A percentile compares a stretch with the other conserved stretches of the same genome.
These are phyloP conservation scores for Sebastiscus tertius DNA, from an alignment of 2,797 vertebrate genomes.

Conservation along the genomic window DNA sequence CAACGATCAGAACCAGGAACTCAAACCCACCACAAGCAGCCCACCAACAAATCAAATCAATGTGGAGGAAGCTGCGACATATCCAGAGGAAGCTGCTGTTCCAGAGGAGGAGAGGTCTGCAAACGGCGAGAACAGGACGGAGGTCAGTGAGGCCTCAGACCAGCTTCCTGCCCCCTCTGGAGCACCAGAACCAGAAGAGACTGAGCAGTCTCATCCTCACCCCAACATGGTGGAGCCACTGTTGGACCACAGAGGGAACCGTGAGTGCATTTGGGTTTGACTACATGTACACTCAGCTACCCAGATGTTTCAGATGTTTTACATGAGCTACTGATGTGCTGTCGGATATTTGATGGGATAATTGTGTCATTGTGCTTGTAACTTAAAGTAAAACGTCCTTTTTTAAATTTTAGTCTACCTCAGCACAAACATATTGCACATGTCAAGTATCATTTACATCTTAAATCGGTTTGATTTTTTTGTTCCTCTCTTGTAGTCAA, in stretches of 20 bases:
- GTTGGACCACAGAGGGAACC: conserved; percentile 28
- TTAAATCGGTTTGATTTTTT: neutral
- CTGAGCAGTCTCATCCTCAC: neutral
- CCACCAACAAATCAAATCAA: neutral
- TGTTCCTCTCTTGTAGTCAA: conserved; percentile 34
- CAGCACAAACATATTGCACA: neutral
- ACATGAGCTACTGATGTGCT: neutral
- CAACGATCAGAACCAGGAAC: neutral
- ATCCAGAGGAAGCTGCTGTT: neutral
- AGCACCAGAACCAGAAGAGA: neutral
- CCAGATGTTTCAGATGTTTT: neutral
- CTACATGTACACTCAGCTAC: neutral
- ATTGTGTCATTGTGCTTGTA: too few species aligned
- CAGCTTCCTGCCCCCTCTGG: neutral
- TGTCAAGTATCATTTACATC: fast-evolving
- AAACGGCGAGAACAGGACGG: neutral
- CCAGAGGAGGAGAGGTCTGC: neutral
- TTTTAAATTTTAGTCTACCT: too few species aligned
- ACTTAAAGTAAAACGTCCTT: neutral
- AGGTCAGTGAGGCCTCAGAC: neutral
- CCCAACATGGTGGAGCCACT: conserved; percentile 50
- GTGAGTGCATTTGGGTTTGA: conserved; percentile 41
- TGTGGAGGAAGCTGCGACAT: neutral
- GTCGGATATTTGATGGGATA: too few species aligned
- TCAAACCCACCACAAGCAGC: neutral